A percentile compares a stretch with the other conserved stretches of the same genome.
Evolutionary conservation across 2,888 invertebrate species (phyloP).

Genomic region (Liodrosophila aerea): DNA sequence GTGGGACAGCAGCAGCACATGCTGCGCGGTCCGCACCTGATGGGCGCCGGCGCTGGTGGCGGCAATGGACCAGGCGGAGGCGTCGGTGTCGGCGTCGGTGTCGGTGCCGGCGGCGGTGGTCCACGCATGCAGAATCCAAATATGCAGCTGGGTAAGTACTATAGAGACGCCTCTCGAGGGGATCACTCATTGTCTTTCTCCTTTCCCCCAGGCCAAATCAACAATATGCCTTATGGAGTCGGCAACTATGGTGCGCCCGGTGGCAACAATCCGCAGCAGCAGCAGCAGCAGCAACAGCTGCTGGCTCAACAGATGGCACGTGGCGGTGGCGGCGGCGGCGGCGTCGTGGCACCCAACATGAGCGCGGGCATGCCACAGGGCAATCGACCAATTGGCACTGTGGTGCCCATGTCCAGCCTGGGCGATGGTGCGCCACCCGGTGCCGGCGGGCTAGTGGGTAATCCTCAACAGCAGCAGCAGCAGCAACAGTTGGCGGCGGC

Average conservation of each 20-base stretch:
- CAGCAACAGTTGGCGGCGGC: constrained; percentile 85
- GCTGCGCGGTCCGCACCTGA: constrained; percentile 82
- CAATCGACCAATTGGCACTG: constrained; percentile 82
- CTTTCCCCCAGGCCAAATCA: constrained; percentile 78
- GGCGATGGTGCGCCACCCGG: constrained; percentile 83
- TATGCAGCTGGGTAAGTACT: constrained; percentile 80
- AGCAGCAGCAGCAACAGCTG: constrained; percentile 77
- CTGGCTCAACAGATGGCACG: constrained; percentile 80
- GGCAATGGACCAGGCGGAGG: constrained; percentile 67
- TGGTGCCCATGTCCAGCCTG: constrained; percentile 83
- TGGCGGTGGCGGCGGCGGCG: constrained; percentile 67
- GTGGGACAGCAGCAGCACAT: constrained; percentile 81
- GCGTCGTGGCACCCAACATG: constrained; percentile 78
- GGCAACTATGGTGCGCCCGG: constrained; percentile 77
- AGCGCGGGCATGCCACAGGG: constrained; percentile 79
- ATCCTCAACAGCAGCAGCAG: constrained; percentile 75
- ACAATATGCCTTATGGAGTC: constrained; percentile 81
- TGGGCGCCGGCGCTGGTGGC: constrained; percentile 73
- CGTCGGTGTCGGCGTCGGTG: constrained; percentile 80
- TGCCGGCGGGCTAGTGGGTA: constrained; percentile 84
- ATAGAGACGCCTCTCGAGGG: too few species aligned
- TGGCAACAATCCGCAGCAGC: constrained; percentile 71
- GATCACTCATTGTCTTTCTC: neutral
- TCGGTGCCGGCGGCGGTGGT: constrained; percentile 81
- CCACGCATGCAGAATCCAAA: constrained; percentile 85